These are phyloP conservation scores for Syngnathus typhle DNA, from an alignment of 2,113 vertebrate species.

Conservation along the genomic window DNA sequence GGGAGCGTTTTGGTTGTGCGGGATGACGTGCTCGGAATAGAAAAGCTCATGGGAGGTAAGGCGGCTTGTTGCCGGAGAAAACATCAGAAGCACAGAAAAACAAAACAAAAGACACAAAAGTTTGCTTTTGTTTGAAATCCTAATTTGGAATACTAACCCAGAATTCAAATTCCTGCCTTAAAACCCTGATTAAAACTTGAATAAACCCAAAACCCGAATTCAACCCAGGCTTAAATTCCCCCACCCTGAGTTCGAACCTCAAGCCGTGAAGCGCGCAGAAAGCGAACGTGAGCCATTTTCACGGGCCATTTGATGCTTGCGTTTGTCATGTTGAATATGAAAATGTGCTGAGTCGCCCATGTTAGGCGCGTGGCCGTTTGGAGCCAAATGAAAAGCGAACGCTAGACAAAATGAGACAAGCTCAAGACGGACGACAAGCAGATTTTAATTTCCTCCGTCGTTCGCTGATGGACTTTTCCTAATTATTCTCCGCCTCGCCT, in stretches of 20 bases:
- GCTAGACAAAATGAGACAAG: conserved; percentile 28
- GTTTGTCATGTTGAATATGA: conserved; percentile 63
- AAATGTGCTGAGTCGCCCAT: conserved; percentile 47
- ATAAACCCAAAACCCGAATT: background rate
- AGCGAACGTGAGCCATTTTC: conserved; percentile 45
- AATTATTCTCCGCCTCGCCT: conserved; percentile 43
- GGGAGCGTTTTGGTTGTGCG: background rate
- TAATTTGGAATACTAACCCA: background rate
- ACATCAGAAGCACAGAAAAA: background rate
- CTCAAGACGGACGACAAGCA: conserved; percentile 11
- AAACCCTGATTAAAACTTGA: no score
- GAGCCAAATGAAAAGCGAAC: background rate
- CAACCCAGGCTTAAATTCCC: background rate
- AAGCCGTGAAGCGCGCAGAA: background rate
- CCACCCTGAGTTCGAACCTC: background rate
- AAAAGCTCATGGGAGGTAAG: conserved; percentile 1
- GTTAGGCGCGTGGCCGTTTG: background rate
- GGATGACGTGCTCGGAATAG: conserved; percentile 7
- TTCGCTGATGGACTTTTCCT: conserved; percentile 21
- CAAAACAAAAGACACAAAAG: background rate
- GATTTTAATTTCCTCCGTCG: conserved; percentile 52
- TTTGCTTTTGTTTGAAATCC: background rate
- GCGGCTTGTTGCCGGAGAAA: background rate
- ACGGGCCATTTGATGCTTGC: conserved; percentile 61
- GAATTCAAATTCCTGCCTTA: no score